Evolutionary conservation across 53 echinoderm and acorn worm species (phyloP).

Genomic region (Echinometra lucunter): DNA sequence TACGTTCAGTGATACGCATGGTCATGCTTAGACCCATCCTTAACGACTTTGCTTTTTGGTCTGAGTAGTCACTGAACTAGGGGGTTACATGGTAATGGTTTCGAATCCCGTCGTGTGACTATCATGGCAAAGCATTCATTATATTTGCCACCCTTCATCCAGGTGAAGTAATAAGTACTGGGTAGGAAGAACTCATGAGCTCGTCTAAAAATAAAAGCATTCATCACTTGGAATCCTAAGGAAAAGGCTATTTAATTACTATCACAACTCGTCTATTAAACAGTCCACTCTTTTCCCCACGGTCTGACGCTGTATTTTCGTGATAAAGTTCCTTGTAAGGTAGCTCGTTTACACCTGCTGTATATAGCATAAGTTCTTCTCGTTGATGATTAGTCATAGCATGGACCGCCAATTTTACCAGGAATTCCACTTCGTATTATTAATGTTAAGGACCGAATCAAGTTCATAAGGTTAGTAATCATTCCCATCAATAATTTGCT

Average conservation of each 20-base stretch:
- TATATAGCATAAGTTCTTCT: too few relatives aligned
- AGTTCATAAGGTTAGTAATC: not conserved
- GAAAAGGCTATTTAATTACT: too few relatives aligned
- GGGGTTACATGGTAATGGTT: not conserved
- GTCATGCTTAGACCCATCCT: not conserved
- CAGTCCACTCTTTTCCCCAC: too few relatives aligned
- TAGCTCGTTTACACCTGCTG: too few relatives aligned
- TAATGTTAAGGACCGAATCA: not conserved
- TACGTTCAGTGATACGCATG: not conserved
- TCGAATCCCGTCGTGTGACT: not conserved
- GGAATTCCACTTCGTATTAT: conserved; percentile 2
- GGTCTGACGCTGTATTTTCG: too few relatives aligned
- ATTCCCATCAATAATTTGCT: not conserved
- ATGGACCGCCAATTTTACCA: not conserved
- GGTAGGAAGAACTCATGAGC: too few relatives aligned
- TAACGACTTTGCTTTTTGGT: not conserved
- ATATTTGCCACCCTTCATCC: not conserved
- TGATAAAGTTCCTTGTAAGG: too few relatives aligned
- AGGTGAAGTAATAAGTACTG: not conserved
- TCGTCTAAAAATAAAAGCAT: too few relatives aligned
- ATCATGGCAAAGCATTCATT: not conserved
- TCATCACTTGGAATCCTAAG: too few relatives aligned
- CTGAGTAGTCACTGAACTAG: not conserved
- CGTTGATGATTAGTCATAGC: not conserved
- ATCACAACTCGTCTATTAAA: too few relatives aligned